Conservation (phyloP, 2,888 invertebrate species). For the Megalurothrips usitatus region DNA sequence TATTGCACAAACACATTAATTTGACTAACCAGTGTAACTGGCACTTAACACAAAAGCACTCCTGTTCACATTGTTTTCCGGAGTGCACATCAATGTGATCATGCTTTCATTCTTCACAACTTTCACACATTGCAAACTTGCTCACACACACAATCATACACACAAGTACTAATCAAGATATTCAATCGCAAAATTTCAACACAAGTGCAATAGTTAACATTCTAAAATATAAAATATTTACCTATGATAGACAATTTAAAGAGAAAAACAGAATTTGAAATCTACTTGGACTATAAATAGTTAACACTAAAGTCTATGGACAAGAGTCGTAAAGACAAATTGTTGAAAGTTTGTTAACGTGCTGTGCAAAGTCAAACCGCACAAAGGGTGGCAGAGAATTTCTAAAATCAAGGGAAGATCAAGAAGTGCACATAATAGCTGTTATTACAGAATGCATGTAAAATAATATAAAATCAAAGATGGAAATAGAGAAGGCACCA, state of each 20-base stretch:
- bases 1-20: constrained; percentile 15
- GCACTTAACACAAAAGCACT: background rate
- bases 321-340: constrained; percentile 1
- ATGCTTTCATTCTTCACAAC: background rate
- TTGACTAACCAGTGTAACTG: constrained; percentile 20
- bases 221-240: constrained; percentile 19
- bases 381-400: no score
- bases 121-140: background rate
- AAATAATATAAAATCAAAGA: background rate
- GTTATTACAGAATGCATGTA: no score
- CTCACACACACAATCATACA: background rate
- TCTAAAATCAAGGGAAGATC: no score
- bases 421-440: no score
- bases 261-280: background rate
- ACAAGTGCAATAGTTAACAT: background rate
- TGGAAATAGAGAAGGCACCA: background rate
- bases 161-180: background rate
- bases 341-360: background rate
- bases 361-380: no score
- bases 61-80: background rate
- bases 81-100: background rate
- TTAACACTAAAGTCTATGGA: constrained; percentile 8
- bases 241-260: background rate
- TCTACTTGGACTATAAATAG: constrained; percentile 25
- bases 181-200: background rate